A percentile compares a stretch with the other conserved stretches of the same genome.
phyloP scores from a whole-genome alignment of 2,113 vertebrate genomes.

The Otocyon megalotis region DNA sequence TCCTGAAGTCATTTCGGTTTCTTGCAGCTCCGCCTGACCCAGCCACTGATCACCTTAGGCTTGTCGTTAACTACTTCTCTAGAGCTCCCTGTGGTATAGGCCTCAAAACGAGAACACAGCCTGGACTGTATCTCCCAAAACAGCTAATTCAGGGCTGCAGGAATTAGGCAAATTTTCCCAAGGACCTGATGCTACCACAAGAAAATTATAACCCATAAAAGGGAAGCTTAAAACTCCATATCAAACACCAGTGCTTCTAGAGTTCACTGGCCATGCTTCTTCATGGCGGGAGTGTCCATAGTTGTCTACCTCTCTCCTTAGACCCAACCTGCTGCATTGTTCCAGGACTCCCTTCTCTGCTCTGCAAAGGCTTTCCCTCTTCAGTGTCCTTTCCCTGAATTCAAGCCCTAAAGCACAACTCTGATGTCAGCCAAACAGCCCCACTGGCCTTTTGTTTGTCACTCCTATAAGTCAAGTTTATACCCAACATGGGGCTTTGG shows the following conservation, averaged over 20 bases:
- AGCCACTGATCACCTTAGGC: background rate
- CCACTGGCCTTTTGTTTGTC: background rate
- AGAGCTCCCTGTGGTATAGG: background rate
- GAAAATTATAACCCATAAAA: background rate
- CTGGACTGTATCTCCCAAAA: background rate
- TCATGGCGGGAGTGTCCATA: background rate
- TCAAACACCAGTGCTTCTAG: background rate
- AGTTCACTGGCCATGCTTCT: background rate
- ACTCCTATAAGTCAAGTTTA: background rate
- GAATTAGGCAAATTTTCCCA: background rate
- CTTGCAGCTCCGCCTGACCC: no score
- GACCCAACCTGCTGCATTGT: background rate
- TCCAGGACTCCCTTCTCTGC: background rate
- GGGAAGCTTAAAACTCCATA: background rate
- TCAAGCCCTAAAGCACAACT: background rate
- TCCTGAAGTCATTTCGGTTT: no score
- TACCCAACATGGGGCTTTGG: background rate
- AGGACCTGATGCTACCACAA: background rate
- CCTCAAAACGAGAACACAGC: background rate
- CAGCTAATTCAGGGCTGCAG: background rate
- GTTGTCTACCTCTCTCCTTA: background rate
- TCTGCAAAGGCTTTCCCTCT: background rate
- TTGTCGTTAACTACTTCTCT: background rate
- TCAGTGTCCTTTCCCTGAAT: background rate
- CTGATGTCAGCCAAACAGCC: background rate